Evolutionary conservation across 2,113 vertebrate species (phyloP).

Genomic region (Platanista minor): DNA sequence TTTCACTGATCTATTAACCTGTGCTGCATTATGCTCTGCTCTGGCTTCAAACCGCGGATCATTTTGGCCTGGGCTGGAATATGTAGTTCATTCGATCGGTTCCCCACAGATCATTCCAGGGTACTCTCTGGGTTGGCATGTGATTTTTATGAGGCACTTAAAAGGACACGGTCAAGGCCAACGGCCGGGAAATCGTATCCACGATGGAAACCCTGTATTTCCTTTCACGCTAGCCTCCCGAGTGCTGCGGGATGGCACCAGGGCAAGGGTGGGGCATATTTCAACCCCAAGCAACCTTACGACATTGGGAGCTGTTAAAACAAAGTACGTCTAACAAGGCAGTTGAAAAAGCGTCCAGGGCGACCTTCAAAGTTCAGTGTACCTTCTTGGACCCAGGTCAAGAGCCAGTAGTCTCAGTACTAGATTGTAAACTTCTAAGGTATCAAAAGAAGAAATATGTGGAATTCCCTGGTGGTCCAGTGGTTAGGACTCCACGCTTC

Average conservation of each 20-base stretch:
- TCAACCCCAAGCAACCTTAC: background rate
- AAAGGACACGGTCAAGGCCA: constrained; percentile 27
- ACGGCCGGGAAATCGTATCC: background rate
- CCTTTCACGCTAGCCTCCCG: background rate
- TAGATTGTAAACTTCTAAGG: background rate
- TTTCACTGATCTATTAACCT: constrained; percentile 68
- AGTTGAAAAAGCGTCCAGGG: background rate
- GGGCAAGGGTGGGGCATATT: background rate
- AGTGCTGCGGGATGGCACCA: background rate
- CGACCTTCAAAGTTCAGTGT: background rate
- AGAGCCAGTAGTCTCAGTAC: background rate
- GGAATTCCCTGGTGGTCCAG: background rate
- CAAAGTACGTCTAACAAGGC: background rate
- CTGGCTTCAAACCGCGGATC: background rate
- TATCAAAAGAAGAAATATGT: background rate
- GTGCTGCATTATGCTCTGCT: background rate
- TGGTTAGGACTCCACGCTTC: background rate
- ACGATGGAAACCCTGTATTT: background rate
- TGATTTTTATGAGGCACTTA: constrained; percentile 41
- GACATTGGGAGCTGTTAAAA: background rate
- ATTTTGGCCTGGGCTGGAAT: constrained; percentile 12
- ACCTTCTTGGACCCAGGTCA: background rate
- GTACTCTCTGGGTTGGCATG: constrained; percentile 33
- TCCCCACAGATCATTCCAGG: constrained; percentile 50
- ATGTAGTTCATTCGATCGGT: background rate